Percentiles rank a stretch among this genome's conserved stretches.
phyloP scores from a whole-genome alignment of 1,140 invertebrate species.

The Trichogramma pretiosum region DNA sequence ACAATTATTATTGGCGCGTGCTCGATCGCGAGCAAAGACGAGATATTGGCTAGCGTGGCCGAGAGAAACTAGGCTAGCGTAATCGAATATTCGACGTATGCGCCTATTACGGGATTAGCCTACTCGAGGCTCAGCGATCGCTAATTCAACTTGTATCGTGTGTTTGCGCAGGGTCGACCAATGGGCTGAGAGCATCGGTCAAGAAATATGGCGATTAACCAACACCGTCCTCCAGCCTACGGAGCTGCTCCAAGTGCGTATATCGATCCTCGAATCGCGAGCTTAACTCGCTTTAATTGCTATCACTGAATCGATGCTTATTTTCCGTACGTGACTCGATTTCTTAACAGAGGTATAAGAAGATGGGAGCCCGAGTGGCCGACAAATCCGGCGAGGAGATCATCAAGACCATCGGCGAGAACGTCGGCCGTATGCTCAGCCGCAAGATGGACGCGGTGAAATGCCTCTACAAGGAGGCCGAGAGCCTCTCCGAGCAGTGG shows the following conservation, averaged over 20 bases:
- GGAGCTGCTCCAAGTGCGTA: slow-evolving; percentile 50
- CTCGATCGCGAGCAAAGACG: no score
- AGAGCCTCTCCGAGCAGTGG: slow-evolving; percentile 54
- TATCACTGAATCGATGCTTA: neutral
- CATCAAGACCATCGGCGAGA: slow-evolving; percentile 62
- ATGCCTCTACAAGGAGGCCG: slow-evolving; percentile 63
- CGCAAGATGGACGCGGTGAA: slow-evolving; percentile 77
- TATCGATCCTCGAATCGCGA: neutral
- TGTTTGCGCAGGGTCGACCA: slow-evolving; percentile 45
- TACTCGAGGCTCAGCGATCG: no score
- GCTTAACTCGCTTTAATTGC: no score
- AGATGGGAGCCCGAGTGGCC: slow-evolving; percentile 62
- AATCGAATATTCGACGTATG: no score
- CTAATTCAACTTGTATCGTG: neutral
- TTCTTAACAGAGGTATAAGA: slow-evolving; percentile 57
- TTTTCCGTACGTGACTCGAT: neutral
- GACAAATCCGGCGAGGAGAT: slow-evolving; percentile 65
- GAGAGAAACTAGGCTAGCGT: neutral
- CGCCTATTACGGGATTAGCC: no score
- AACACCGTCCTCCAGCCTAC: slow-evolving; percentile 51
- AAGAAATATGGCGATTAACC: slow-evolving; percentile 54
- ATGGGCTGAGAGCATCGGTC: slow-evolving; percentile 53
- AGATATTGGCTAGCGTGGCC: slow-evolving; percentile 8
- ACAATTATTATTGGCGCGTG: no score
- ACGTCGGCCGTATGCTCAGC: slow-evolving; percentile 66